Conservation (phyloP, 2,888 invertebrate species). For the Strigamia transsilvanica region DNA sequence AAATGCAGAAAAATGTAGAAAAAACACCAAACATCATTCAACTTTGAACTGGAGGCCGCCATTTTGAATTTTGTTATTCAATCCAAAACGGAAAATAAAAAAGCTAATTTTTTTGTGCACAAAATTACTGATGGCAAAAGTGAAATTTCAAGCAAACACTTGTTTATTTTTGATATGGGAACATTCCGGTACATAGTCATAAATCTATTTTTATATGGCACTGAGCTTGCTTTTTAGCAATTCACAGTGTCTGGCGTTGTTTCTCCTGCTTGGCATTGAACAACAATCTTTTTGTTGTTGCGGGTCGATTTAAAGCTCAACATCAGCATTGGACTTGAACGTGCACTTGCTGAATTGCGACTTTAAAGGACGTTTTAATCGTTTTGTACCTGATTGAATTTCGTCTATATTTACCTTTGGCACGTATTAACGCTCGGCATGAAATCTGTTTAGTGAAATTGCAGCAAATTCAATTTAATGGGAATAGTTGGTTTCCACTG, state of each 20-base stretch:
- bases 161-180: slow-evolving; percentile 13
- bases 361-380: neutral
- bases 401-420: neutral
- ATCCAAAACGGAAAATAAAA: no score
- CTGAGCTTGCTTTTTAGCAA: slow-evolving; percentile 12
- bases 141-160: neutral
- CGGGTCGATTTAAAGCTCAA: slow-evolving; percentile 14
- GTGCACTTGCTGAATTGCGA: neutral
- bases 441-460: no score
- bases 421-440: no score
- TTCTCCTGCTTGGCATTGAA: slow-evolving; percentile 31
- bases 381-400: neutral
- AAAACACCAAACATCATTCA: neutral
- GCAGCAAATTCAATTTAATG: no score
- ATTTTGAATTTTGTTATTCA: no score
- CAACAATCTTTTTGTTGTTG: neutral
- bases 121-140: neutral
- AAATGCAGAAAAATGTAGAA: neutral
- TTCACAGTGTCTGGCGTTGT: slow-evolving; percentile 35
- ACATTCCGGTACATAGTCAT: neutral
- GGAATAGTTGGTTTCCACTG: no score
- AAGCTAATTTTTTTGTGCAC: neutral
- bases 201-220: neutral
- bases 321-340: neutral
- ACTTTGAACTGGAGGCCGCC: neutral